phyloP scores from a whole-genome alignment of 2,113 vertebrate species.

The Lagenorhynchus albirostris region DNA sequence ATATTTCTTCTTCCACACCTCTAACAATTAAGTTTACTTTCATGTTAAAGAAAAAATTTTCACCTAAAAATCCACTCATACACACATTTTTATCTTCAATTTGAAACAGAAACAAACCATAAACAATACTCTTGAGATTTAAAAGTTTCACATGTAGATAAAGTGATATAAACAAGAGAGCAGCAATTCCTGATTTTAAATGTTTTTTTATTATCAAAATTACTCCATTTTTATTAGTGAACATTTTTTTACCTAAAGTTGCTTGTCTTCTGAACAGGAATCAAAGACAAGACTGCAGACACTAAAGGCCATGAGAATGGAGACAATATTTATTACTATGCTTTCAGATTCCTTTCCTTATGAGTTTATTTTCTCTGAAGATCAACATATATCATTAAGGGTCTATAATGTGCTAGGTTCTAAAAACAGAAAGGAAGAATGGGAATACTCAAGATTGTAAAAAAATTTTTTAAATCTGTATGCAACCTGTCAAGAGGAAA shows the following conservation, averaged over 20 bases:
- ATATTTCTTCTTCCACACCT: background rate
- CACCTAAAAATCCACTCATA: background rate
- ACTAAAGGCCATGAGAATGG: background rate
- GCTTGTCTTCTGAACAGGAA: background rate
- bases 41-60: background rate
- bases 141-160: background rate
- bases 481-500: conserved; percentile 3
- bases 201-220: too few relatives aligned
- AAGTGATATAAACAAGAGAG: background rate
- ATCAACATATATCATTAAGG: background rate
- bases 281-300: background rate
- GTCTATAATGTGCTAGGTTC: background rate
- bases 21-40: background rate
- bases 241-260: background rate
- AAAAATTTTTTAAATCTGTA: background rate
- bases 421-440: background rate
- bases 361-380: background rate
- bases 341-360: background rate
- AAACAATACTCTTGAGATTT: background rate
- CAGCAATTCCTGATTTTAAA: background rate
- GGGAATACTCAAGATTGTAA: background rate
- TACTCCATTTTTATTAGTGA: background rate
- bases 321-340: background rate
- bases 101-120: background rate
- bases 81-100: background rate